Evolutionary conservation across 2,888 invertebrate genomes (phyloP), one percentile per base, ranked within the genome.

Genomic region (Drosophila nr. medialis): DNA sequence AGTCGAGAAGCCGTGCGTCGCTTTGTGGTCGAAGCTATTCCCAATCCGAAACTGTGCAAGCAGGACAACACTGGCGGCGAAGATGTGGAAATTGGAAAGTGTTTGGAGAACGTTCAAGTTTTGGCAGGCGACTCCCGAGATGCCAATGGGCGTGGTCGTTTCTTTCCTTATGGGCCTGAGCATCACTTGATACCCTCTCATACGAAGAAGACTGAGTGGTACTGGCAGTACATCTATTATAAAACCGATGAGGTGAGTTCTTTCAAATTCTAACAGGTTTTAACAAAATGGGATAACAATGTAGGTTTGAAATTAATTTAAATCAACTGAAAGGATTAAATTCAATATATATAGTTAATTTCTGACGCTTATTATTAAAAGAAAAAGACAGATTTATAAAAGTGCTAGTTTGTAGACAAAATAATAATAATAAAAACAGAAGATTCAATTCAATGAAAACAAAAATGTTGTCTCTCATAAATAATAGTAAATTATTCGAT

Each of bases 121-220:
- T 94, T 94, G 66, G 98, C 98, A 1, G 97, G 96, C 83, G 99
- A 99, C 92, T 96, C 97, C 0, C 94, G 99, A 11, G 99, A 99
- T 93, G 93, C 95, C 0, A 93, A 95, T 56, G 96, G 97, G 0
- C 95, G 98, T 10, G 98, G 98, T 0, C 94, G 98, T 38, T 99
- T 99, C 94, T 97, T 99, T 93, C 98, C 99, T 0, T 99, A 99
- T 93, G 95, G 96, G 4, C 99, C 99, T 0, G 96, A 97, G 81
- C 96, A 97, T 91, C 99, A 99, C 92, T 93, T 99, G 36, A 97
- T 7, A 18, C 24, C 24, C 24, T 2, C 24, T 24, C 24, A 24
- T 24, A 24, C 24, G 24, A 24, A 24, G 24, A 24, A 24, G 24
- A 24, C 24, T 24, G 97, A 96, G 91, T 99, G 99, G 99, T 99